These are phyloP conservation scores for Caradrina kadenii DNA, from an alignment of 2,888 invertebrate species.

Conservation along the genomic window DNA sequence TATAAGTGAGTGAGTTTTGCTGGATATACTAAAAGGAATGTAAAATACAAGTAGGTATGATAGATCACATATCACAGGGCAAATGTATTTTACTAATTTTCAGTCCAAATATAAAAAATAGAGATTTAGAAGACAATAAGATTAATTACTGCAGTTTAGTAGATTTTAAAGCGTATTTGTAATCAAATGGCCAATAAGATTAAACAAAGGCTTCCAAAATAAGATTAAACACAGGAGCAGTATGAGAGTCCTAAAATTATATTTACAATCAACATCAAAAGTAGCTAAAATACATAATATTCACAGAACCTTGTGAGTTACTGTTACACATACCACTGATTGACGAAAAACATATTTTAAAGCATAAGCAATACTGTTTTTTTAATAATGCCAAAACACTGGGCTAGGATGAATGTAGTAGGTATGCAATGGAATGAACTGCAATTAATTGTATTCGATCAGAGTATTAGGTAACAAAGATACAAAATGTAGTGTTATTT, in stretches of 20 bases:
- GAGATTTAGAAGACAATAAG: slow-evolving; percentile 38
- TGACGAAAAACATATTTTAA: slow-evolving; percentile 36
- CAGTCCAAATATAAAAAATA: slow-evolving; percentile 58
- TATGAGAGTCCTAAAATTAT: neutral
- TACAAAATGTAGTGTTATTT: neutral
- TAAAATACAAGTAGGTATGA: slow-evolving; percentile 59
- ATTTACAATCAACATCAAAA: slow-evolving; percentile 16
- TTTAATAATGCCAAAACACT: slow-evolving; percentile 28
- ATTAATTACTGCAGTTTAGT: slow-evolving; percentile 11
- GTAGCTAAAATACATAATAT: neutral
- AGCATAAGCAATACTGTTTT: slow-evolving; percentile 55
- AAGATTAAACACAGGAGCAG: slow-evolving; percentile 1
- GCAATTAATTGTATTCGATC: neutral
- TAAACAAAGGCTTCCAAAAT: slow-evolving; percentile 15
- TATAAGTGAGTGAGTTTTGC: slow-evolving; percentile 42
- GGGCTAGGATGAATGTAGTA: slow-evolving; percentile 27
- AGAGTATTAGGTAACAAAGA: slow-evolving; percentile 41
- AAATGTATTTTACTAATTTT: slow-evolving; percentile 52
- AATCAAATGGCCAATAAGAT: slow-evolving; percentile 13
- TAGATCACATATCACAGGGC: slow-evolving; percentile 66
- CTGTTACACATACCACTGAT: neutral
- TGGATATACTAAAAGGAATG: slow-evolving; percentile 62
- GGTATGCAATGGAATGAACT: slow-evolving; percentile 50
- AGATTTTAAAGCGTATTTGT: slow-evolving; percentile 9
- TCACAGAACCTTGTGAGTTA: neutral